These are phyloP conservation scores for Phylloscopus trochiloides DNA, from an alignment of 2,113 vertebrate species.

Conservation along the genomic window DNA sequence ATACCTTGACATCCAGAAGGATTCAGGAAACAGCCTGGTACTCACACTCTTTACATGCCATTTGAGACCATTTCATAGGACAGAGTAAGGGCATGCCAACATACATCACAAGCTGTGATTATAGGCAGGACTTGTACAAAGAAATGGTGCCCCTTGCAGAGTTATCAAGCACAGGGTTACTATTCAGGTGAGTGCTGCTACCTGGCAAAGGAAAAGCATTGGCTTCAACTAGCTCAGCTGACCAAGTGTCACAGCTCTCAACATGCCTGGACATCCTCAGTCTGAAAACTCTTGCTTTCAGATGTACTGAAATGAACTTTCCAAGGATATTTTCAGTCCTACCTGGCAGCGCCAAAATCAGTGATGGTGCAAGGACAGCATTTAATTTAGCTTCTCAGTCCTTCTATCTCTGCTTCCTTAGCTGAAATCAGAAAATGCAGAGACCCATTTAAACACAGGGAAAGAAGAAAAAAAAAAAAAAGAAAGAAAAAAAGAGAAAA, in stretches of 20 bases:
- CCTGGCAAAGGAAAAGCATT: neutral
- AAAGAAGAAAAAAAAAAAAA: neutral
- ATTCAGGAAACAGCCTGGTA: neutral
- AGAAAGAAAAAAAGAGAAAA: neutral
- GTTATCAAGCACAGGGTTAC: neutral
- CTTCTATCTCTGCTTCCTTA: neutral
- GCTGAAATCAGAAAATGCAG: neutral
- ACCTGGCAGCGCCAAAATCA: neutral
- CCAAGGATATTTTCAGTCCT: neutral
- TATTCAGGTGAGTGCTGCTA: neutral
- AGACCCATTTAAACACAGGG: neutral
- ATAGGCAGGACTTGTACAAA: neutral
- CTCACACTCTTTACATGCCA: accelerated
- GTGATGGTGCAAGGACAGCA: neutral
- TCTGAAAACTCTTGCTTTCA: neutral
- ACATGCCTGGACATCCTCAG: neutral
- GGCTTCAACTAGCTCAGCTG: neutral
- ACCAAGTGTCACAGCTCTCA: neutral
- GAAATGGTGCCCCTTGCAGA: neutral
- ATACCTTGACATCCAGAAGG: neutral
- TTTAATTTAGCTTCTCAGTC: neutral
- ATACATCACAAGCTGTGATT: neutral
- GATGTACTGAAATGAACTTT: neutral
- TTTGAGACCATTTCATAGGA: neutral
- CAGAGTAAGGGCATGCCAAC: neutral